phyloP scores from a whole-genome alignment of 2,113 vertebrate species.

The human (Homo sapiens) region DNA sequence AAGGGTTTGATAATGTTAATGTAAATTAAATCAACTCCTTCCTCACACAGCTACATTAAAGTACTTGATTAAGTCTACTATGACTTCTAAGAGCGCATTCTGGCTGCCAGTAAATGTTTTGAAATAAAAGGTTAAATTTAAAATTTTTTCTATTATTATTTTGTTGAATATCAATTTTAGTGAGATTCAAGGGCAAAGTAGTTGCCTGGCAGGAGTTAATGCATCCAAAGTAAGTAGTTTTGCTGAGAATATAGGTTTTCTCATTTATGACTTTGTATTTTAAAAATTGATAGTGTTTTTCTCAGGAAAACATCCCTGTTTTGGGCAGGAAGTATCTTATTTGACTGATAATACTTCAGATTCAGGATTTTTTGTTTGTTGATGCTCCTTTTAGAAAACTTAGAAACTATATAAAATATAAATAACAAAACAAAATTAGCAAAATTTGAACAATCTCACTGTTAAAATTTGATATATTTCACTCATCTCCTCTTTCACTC shows the following conservation, averaged over 20 bases:
- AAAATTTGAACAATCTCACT: neutral
- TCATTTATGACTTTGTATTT: constrained; percentile 10
- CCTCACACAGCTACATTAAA: neutral
- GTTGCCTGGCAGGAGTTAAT: neutral
- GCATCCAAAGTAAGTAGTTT: neutral
- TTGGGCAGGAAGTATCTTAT: neutral
- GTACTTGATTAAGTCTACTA: neutral
- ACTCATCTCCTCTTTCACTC: neutral
- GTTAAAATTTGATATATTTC: neutral
- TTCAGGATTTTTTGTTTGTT: neutral
- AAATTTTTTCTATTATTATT: neutral
- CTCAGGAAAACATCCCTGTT: neutral
- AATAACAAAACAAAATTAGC: neutral
- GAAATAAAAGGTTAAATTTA: neutral
- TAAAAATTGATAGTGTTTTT: neutral
- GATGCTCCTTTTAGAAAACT: neutral
- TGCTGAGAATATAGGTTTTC: neutral
- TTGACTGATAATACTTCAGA: neutral
- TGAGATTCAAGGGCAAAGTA: neutral
- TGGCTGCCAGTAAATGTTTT: neutral
- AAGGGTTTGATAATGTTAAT: neutral
- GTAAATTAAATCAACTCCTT: neutral
- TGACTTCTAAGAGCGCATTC: neutral
- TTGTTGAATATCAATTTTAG: neutral
- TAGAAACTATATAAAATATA: neutral